phyloP scores from a whole-genome alignment of 2,113 vertebrate genomes.

The Globicephala melas region DNA sequence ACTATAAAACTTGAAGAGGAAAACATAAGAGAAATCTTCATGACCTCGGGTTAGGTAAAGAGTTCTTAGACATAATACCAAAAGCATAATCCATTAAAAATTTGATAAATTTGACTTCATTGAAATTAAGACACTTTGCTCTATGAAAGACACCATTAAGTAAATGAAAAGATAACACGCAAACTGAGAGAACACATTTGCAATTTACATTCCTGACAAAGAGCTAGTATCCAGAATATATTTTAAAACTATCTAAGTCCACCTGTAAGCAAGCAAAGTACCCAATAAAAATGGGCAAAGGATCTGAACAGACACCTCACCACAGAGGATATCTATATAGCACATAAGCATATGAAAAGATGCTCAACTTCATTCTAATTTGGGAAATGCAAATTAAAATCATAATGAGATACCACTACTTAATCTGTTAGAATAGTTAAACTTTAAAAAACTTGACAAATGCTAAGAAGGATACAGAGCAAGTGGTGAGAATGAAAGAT shows the following conservation, averaged over 20 bases:
- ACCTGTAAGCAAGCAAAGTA: neutral
- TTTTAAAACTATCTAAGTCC: neutral
- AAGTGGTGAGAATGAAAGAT: neutral
- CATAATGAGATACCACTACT: neutral
- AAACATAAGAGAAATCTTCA: neutral
- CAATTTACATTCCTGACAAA: neutral
- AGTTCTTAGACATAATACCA: neutral
- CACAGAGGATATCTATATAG: neutral
- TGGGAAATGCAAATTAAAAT: neutral
- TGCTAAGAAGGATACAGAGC: neutral
- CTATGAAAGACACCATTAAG: neutral
- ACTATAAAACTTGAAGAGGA: neutral
- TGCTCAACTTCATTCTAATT: neutral
- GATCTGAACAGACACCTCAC: neutral
- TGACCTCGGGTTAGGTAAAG: neutral
- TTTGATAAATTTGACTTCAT: neutral
- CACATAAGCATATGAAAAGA: neutral
- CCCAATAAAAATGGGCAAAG: neutral
- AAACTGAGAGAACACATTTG: neutral
- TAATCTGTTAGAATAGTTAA: neutral
- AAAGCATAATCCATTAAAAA: neutral
- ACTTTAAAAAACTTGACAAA: neutral
- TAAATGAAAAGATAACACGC: neutral
- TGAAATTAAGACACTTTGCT: neutral
- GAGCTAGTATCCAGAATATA: neutral